Base-by-base conservation (phyloP, 2,888 invertebrate species). In the Apamea anceps region DNA sequence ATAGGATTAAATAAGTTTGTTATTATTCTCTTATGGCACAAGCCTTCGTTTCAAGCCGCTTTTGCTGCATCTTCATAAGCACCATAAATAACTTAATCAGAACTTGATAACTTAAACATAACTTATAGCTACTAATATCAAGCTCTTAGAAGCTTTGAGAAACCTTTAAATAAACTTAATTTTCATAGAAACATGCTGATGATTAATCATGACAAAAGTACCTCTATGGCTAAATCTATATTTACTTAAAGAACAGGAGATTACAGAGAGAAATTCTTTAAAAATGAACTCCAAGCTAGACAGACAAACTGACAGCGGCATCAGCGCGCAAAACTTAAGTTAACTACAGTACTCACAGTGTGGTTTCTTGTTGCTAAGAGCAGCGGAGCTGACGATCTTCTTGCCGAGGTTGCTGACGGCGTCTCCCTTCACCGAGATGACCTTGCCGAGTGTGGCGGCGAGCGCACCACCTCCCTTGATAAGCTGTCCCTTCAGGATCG, bases 401-500 rank as follows among this genome's bases (percentile, higher is more conserved):
- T 98, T 98, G 63, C 99, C 99, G 32, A 98, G 96, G 90, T 98
- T 98, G 76, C 98, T 98, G 86, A 99, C 98, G 12, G 98, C 98
- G 85, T 99, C 98, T 6, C 99, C 99, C 90, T 98, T 98, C 37
- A 97, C 97, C 25, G 98, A 97, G 80, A 98, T 98, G 72, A 98
- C 96, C 91, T 97, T 95, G 73, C 97, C 97, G 2, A 97, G 87
- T 8, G 95, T 96, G 0, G 96, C 91, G 0, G 97, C 97, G 48
- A 97, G 90, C 0, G 96, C 94, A 21, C 99, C 99, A 76, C 98
- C 98, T 66, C 98, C 99, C 95, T 99, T 99, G 89, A 99, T 98
- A 51, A 99, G 96, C 93, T 99, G 98, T 0, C 99, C 99, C 91
- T 98, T 99, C n/a, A 99, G 97, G 48, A 99, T 99, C 6, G 99